These are phyloP conservation scores for Notothenia coriiceps DNA, from an alignment of 2,113 vertebrate genomes.

Conservation along the genomic window DNA sequence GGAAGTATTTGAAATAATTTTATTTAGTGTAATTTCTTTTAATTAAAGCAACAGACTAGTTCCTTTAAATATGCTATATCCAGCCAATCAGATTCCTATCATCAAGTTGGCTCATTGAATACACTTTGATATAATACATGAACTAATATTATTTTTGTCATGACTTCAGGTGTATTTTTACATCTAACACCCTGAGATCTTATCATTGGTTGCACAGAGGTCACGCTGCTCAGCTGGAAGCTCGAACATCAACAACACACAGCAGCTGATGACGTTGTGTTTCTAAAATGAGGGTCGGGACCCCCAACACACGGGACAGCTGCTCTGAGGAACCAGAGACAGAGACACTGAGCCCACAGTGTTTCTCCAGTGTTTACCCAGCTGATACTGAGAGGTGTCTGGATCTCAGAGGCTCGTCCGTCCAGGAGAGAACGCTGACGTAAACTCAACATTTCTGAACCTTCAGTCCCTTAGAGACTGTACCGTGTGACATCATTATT, in stretches of 20 bases:
- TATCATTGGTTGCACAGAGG: background rate
- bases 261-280: slow-evolving; percentile 14
- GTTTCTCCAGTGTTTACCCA: slow-evolving; percentile 38
- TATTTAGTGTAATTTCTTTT: no score
- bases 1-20: no score
- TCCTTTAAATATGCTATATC: background rate
- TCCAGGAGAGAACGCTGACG: background rate
- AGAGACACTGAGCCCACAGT: slow-evolving; percentile 3
- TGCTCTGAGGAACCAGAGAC: slow-evolving; percentile 1
- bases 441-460: no score
- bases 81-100: background rate
- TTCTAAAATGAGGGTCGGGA: slow-evolving; percentile 26
- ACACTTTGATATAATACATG: background rate
- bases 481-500: no score
- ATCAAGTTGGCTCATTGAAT: background rate
- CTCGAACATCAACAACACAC: background rate
- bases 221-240: background rate
- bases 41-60: no score
- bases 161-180: background rate
- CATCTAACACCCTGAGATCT: background rate
- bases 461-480: no score
- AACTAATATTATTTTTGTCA: background rate
- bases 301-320: slow-evolving; percentile 23
- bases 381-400: slow-evolving; percentile 24
- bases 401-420: slow-evolving; percentile 11